Percentiles rank a stretch among this genome's conserved stretches.
These are phyloP conservation scores for Gymnobelideus leadbeateri DNA, from an alignment of 2,113 vertebrate species.

Conservation along the genomic window DNA sequence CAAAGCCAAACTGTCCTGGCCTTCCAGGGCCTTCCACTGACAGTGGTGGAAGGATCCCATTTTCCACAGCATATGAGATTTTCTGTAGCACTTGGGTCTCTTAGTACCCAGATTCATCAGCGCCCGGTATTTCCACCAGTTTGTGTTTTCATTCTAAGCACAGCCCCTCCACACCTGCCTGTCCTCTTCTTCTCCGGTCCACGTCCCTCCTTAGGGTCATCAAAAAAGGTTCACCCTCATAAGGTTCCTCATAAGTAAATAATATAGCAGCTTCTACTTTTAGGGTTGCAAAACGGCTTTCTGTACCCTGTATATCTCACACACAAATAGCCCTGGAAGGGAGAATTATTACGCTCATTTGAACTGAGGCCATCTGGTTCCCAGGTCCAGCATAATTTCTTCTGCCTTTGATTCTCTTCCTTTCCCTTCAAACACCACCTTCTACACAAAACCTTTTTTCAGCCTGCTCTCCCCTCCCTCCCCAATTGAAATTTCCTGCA, in stretches of 20 bases:
- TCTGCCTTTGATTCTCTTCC: not conserved
- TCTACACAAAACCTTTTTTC: no score
- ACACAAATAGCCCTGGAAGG: not conserved
- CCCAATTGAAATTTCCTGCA: no score
- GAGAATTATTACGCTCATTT: no score
- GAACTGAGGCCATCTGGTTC: not conserved
- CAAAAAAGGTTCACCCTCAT: no score
- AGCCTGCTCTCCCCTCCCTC: no score
- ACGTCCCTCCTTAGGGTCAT: no score
- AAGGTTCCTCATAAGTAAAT: no score
- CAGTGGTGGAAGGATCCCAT: not conserved
- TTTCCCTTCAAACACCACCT: no score
- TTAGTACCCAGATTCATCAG: no score
- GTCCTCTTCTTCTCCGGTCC: not conserved
- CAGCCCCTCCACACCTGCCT: no score
- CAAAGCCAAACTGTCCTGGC: no score
- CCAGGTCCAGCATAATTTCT: not conserved
- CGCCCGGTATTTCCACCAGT: not conserved
- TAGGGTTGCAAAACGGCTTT: not conserved
- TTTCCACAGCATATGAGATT: not conserved
- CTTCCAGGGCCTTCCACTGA: not conserved
- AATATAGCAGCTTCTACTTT: no score
- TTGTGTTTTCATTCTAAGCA: not conserved
- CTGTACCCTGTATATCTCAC: rapidly evolving
- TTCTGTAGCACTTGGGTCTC: not conserved